Conservation (phyloP, 2,113 vertebrate genomes). For the Chloropsis hardwickii region DNA sequence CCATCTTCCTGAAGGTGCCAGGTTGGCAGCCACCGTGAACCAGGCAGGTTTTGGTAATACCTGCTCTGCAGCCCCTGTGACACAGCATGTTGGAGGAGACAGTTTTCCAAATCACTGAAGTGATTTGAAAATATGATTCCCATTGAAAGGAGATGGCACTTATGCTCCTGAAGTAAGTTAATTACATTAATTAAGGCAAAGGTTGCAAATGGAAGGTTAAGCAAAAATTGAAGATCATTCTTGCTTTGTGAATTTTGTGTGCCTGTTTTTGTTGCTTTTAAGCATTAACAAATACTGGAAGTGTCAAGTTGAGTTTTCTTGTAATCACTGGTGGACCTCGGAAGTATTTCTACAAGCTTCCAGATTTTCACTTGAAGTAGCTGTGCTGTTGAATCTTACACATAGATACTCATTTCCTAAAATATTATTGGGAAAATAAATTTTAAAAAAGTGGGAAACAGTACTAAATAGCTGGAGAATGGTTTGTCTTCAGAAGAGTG, state of each 20-base stretch:
- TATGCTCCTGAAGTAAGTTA: neutral
- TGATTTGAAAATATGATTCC: neutral
- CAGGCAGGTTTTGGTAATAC: neutral
- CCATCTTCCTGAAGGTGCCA: neutral
- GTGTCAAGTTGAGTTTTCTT: neutral
- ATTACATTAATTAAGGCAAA: neutral
- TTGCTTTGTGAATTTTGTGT: neutral
- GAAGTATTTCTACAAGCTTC: neutral
- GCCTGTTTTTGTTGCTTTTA: neutral
- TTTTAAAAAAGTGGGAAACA: neutral
- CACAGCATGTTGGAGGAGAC: neutral
- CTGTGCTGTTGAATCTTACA: neutral
- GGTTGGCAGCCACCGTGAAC: neutral
- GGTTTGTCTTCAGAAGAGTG: neutral
- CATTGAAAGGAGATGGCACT: neutral
- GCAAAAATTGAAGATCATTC: neutral
- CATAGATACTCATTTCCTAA: neutral
- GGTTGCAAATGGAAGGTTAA: neutral
- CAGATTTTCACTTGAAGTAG: neutral
- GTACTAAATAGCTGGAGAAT: neutral
- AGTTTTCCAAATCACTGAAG: neutral
- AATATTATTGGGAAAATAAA: neutral
- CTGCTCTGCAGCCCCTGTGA: neutral
- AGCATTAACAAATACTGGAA: neutral
- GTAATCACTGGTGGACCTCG: neutral